A percentile compares a stretch with the other conserved stretches of the same genome.
These are phyloP conservation scores for Drosophila jambulina DNA, from an alignment of 1,140 invertebrate species.

Conservation along the genomic window DNA sequence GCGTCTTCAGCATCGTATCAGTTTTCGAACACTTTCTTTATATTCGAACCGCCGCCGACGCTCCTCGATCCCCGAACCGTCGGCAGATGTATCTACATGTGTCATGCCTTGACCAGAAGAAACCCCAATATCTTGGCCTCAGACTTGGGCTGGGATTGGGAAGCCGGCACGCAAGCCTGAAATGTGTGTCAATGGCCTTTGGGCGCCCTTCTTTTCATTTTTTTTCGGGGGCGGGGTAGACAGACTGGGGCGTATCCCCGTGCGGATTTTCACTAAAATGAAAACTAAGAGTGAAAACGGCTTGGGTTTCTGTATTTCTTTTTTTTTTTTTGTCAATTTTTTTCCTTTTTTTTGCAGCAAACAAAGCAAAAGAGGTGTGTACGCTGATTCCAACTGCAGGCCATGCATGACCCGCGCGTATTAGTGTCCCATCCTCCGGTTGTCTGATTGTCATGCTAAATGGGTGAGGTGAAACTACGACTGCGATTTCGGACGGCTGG, in stretches of 20 bases:
- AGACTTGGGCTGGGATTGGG: slow-evolving; percentile 31
- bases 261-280: slow-evolving; percentile 73
- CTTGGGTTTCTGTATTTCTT: slow-evolving; percentile 56
- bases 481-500: slow-evolving; percentile 32
- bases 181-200: slow-evolving; percentile 79
- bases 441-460: slow-evolving; percentile 79
- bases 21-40: slow-evolving; percentile 54
- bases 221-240: slow-evolving; percentile 27
- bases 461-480: slow-evolving; percentile 72
- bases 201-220: slow-evolving; percentile 37
- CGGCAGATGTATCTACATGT: slow-evolving; percentile 66
- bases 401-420: slow-evolving; percentile 77
- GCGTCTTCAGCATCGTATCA: slow-evolving; percentile 54
- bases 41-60: slow-evolving; percentile 36
- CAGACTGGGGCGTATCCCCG: slow-evolving; percentile 57
- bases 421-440: slow-evolving; percentile 44
- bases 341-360: slow-evolving; percentile 34
- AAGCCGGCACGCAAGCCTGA: slow-evolving; percentile 55
- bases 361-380: slow-evolving; percentile 70
- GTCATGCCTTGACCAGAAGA: slow-evolving; percentile 67
- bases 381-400: slow-evolving; percentile 67
- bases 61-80: slow-evolving; percentile 7
- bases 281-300: slow-evolving; percentile 79
- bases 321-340: slow-evolving; percentile 6
- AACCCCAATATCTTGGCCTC: slow-evolving; percentile 48